Conservation (phyloP, 2,888 invertebrate genomes). For the Xylota sylvarum region DNA sequence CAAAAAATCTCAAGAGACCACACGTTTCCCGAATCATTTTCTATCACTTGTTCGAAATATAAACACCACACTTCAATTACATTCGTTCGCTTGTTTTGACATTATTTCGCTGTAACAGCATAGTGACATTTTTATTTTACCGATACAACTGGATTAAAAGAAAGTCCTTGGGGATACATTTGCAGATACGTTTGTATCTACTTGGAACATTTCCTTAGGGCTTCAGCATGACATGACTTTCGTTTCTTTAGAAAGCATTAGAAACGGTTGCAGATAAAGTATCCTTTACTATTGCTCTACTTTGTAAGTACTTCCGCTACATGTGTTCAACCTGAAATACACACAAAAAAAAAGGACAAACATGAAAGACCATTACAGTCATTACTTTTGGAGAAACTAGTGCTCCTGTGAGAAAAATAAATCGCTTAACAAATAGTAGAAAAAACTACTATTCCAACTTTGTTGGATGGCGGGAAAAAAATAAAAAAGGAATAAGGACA, state of each 20-base stretch:
- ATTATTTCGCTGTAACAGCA: neutral
- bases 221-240: conserved; percentile 17
- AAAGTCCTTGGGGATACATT: conserved; percentile 12
- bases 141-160: neutral
- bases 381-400: neutral
- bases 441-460: neutral
- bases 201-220: conserved; percentile 18
- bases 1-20: neutral
- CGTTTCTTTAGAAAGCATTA: neutral
- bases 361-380: too few relatives aligned
- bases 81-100: neutral
- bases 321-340: neutral
- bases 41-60: neutral
- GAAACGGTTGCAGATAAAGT: neutral
- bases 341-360: neutral
- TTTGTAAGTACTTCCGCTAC: neutral
- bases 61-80: neutral
- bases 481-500: neutral
- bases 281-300: neutral
- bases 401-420: neutral
- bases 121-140: neutral
- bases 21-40: neutral
- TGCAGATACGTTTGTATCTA: neutral
- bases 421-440: neutral
- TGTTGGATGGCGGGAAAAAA: too few relatives aligned